phyloP scores from a whole-genome alignment of 23 tunicate species.

The Phallusia fumigata region DNA sequence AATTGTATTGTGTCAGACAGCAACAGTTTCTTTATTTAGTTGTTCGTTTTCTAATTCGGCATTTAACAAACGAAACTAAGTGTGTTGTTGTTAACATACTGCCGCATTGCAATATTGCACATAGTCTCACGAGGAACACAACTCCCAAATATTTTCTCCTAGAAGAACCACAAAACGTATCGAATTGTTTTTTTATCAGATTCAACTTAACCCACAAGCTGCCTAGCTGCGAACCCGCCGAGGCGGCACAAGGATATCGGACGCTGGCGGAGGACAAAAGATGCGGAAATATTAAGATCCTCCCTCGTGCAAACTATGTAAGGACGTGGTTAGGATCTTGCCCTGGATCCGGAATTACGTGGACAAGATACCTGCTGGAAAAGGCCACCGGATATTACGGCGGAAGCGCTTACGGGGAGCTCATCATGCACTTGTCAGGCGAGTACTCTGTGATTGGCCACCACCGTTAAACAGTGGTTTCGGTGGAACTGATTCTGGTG shows the following conservation, averaged over 20 bases:
- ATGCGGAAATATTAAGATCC: slow-evolving; percentile 4
- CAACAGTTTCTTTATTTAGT: too few relatives aligned
- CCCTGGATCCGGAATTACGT: not conserved
- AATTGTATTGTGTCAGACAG: too few relatives aligned
- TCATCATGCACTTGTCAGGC: not conserved
- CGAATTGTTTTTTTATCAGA: not conserved
- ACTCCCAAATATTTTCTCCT: too few relatives aligned
- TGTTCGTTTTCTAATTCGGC: too few relatives aligned
- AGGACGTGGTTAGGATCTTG: not conserved
- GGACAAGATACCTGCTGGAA: not conserved
- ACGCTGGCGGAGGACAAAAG: not conserved
- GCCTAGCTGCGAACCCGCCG: not conserved
- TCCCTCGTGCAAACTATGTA: not conserved
- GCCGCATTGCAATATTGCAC: too few relatives aligned
- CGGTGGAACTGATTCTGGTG: too few relatives aligned
- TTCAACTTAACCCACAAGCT: slow-evolving; percentile 2
- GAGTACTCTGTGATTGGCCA: too few relatives aligned
- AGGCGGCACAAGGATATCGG: not conserved
- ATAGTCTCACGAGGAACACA: too few relatives aligned
- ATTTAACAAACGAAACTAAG: too few relatives aligned
- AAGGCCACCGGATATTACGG: not conserved
- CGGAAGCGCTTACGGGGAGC: not conserved
- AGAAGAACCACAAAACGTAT: too few relatives aligned
- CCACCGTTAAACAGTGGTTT: too few relatives aligned
- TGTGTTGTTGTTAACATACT: too few relatives aligned